Base-by-base conservation (phyloP, 2,797 vertebrate genomes). In the Thaleichthys pacificus region DNA sequence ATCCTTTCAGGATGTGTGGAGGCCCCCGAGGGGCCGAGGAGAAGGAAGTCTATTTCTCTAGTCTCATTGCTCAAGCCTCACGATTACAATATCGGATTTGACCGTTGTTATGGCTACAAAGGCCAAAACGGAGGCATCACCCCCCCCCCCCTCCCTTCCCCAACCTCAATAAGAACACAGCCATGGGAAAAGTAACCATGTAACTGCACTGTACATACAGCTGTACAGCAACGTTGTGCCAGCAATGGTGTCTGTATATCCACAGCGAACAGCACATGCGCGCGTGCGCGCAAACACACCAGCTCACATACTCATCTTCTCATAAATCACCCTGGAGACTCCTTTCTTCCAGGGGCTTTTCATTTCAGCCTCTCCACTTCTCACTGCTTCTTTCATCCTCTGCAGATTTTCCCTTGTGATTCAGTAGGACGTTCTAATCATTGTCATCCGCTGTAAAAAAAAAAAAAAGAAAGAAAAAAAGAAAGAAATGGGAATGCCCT, bases 161-260 rank as follows among this genome's bases (percentile, higher is more conserved):
- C 42, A 66, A 9, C 57, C 54, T 69, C 70, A 77, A 82, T 84
- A 56, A 81, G 82, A 78, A 61, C 21, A 57, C 32, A 22, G 58
- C 77, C 80, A 78, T 91, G 91, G 90, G 91, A 91, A 92, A 91
- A 88, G 91, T 84, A 89, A 90, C 88, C 89, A 87, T 73, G 66
- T 66, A 65, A n/a, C 68, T 51, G 30, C 19, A 66, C 72, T 79
- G 80, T 80, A 77, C 76, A 80, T 66, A 47, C 42, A 47, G 9
- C 42, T 12, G 42, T 47, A 68, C 28, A 69, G 60, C 22, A 65
- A 49, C 64, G 26, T 49, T 60, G 32, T 69, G 68, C 42, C 70
- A 67, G 70, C 12, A 61, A 2, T 17, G 0, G 38, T 11, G 38
- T 24, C 38, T 35, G 14, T 47, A 24, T 26, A 15, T 42, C 32